Conservation (phyloP, 2,113 vertebrate species). For the human region GRCh38 chr4:42212501-42213000, state of each 20-base stretch:
- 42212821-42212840: background rate
- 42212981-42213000: background rate
- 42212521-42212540: background rate
- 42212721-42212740: background rate
- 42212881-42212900: background rate
- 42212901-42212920: background rate
- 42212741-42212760: background rate
- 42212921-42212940: background rate
- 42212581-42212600: background rate
- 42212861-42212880: background rate
- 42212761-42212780: background rate
- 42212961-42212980: background rate
- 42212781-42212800: background rate
- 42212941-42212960: background rate
- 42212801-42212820: background rate
- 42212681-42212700: background rate
- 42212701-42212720: background rate
- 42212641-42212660: background rate
- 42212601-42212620: background rate
- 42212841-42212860: background rate
- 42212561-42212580: background rate
- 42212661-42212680: background rate
- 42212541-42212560: constrained; percentile 6
- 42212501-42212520: background rate
- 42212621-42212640: background rate